Percentiles rank a stretch among this genome's conserved stretches.
Conservation (phyloP, 1,140 invertebrate species). For the Scaptomyza hsui region DNA sequence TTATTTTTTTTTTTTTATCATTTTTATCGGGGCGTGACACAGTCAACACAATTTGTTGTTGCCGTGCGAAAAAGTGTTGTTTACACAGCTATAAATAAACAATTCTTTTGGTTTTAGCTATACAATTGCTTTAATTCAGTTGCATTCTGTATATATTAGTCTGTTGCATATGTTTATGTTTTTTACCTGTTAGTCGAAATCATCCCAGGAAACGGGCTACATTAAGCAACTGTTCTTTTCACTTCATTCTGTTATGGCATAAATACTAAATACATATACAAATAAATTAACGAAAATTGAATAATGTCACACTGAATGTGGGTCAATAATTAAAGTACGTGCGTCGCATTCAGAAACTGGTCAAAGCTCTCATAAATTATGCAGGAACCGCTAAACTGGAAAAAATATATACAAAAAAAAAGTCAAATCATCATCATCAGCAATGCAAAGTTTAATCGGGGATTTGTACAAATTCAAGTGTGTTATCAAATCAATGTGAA, state of each 20-base stretch:
- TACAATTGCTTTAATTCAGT: slow-evolving; percentile 25
- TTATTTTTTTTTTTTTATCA: neutral
- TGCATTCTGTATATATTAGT: neutral
- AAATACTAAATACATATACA: neutral
- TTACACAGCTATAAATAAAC: slow-evolving; percentile 50
- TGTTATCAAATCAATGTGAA: too few relatives aligned
- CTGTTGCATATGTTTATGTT: neutral
- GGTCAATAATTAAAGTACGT: slow-evolving; percentile 61
- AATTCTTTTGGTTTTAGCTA: slow-evolving; percentile 27
- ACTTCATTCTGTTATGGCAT: too few relatives aligned
- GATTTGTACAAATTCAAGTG: too few relatives aligned
- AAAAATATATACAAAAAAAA: slow-evolving; percentile 7
- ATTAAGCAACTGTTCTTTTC: slow-evolving; percentile 16
- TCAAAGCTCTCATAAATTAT: slow-evolving; percentile 63
- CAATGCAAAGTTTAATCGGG: neutral
- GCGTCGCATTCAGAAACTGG: slow-evolving; percentile 31
- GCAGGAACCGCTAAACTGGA: slow-evolving; percentile 36
- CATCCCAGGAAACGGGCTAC: slow-evolving; percentile 52
- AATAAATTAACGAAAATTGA: slow-evolving; percentile 54
- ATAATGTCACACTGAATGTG: slow-evolving; percentile 62
- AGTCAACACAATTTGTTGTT: slow-evolving; percentile 17
- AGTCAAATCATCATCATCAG: neutral
- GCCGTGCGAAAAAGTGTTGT: slow-evolving; percentile 21
- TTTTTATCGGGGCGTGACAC: slow-evolving; percentile 14
- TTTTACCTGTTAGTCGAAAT: neutral